Percentiles rank a stretch among this genome's conserved stretches.
These are phyloP conservation scores for Chelon auratus DNA, from an alignment of 2,797 vertebrate genomes.

Conservation along the genomic window DNA sequence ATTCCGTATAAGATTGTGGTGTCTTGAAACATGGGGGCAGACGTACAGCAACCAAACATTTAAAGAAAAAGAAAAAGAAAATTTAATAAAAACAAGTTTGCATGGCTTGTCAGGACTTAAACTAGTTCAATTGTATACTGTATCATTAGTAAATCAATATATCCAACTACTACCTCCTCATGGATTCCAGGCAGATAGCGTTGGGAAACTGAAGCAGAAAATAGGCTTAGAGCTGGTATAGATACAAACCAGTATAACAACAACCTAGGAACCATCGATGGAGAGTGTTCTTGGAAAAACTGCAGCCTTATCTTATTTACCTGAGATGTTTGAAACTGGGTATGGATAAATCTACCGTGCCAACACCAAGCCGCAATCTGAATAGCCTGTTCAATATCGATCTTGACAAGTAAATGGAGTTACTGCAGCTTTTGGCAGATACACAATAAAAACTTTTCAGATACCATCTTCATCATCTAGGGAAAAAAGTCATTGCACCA, in stretches of 20 bases:
- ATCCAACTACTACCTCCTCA: not conserved
- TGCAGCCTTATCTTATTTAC: conserved; percentile 41
- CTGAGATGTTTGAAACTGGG: conserved; percentile 43
- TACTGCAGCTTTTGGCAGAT: conserved; percentile 40
- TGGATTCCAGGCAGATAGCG: conserved; percentile 5
- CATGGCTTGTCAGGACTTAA: no score
- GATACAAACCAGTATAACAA: conserved; percentile 15
- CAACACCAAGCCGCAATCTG: conserved; percentile 19
- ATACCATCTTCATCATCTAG: conserved; percentile 47
- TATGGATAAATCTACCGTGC: conserved; percentile 31
- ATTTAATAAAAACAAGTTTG: not conserved
- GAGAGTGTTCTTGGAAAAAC: conserved; percentile 18
- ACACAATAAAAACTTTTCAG: conserved; percentile 50
- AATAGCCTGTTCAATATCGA: conserved; percentile 37
- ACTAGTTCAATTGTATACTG: not conserved
- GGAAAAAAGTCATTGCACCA: not conserved
- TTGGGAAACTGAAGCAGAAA: not conserved
- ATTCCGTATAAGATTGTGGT: not conserved
- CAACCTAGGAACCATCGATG: conserved; percentile 20
- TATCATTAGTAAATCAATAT: not conserved
- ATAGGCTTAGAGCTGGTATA: conserved; percentile 27
- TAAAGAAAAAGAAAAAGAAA: not conserved
- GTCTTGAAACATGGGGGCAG: no score
- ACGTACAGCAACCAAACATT: not conserved
- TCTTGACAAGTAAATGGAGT: conserved; percentile 49